These are phyloP conservation scores for Coboldia fuscipes DNA, from an alignment of 1,140 invertebrate genomes.

Conservation along the genomic window DNA sequence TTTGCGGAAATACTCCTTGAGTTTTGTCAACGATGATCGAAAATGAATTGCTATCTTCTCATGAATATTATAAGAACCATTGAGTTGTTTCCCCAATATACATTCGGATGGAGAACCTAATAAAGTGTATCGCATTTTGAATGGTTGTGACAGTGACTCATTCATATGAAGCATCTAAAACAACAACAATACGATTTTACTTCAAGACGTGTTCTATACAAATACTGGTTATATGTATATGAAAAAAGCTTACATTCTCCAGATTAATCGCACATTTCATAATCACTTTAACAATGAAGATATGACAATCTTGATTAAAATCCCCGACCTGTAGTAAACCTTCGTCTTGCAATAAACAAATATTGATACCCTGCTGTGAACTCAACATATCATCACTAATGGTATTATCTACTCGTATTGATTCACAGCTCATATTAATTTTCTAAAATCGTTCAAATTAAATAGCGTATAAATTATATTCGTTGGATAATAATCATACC, in stretches of 20 bases:
- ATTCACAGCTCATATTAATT: not conserved
- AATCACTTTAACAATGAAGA: not conserved
- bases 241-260: not conserved
- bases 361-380: conserved; percentile 1
- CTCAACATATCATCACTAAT: not conserved
- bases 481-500: not conserved
- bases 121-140: conserved; percentile 1
- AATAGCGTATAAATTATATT: not conserved
- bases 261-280: not conserved
- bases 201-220: not conserved
- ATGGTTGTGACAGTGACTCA: not conserved
- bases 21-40: not conserved
- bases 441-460: not conserved
- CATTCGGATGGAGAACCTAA: not conserved
- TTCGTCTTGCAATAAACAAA: conserved; percentile 1
- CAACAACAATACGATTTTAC: not conserved
- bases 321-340: conserved; percentile 2
- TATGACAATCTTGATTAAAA: conserved; percentile 1
- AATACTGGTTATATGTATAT: not conserved
- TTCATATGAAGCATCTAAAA: not conserved
- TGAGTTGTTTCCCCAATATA: not conserved
- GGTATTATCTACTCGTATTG: not conserved
- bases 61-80: conserved; percentile 1
- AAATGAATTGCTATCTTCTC: conserved; percentile 4
- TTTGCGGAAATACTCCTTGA: conserved; percentile 2